A percentile compares a stretch with the other conserved stretches of the same genome.
Conservation (phyloP, 2,888 invertebrate species). For the Ormyrus pomaceus region DNA sequence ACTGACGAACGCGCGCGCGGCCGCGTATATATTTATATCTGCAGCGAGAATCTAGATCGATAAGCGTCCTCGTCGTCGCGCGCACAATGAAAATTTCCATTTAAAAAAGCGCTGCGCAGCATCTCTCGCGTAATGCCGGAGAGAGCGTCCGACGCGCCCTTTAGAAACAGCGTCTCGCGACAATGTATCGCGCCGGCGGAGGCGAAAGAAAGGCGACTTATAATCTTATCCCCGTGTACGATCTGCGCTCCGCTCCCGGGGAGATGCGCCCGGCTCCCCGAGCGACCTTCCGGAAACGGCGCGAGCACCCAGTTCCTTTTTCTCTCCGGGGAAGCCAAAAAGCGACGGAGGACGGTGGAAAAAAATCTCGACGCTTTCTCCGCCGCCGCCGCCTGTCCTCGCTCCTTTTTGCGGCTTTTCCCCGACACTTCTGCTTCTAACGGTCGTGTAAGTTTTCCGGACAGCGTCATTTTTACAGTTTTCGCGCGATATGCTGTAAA, state of each 20-base stretch:
- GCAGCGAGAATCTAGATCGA: conserved; percentile 15
- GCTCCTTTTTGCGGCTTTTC: neutral
- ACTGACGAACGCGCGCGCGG: neutral
- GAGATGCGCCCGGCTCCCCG: no score
- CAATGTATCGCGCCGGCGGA: neutral
- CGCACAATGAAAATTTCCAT: conserved; percentile 21
- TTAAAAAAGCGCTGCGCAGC: conserved; percentile 4
- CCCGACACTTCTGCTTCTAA: no score
- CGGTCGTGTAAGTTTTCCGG: no score
- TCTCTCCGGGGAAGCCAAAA: neutral
- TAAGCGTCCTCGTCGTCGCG: neutral
- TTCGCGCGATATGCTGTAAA: no score
- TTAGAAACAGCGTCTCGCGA: neutral
- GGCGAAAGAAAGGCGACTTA: neutral
- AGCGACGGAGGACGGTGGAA: neutral
- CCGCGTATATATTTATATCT: neutral
- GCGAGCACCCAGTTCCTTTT: neutral
- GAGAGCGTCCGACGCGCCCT: no score
- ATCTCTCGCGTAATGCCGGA: neutral
- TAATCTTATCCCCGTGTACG: conserved; percentile 14
- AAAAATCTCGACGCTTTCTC: neutral
- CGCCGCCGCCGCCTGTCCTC: neutral
- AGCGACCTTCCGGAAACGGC: conserved; percentile 28
- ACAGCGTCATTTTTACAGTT: no score
- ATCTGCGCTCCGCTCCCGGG: neutral